Conservation (phyloP, 2,888 invertebrate species). For the Dicycla oo region DNA sequence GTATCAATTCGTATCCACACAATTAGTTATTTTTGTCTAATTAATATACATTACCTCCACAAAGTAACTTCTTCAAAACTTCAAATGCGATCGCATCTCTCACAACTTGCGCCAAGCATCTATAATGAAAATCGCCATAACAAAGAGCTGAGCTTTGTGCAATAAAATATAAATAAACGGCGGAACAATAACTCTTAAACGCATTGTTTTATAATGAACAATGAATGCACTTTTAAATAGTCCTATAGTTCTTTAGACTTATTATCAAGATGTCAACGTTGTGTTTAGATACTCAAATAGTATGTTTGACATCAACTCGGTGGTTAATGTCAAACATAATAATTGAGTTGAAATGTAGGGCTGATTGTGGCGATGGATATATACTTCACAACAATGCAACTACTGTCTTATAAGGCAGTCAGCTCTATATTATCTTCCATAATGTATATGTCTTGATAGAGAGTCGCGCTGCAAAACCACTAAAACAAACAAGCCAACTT, state of each 20-base stretch:
- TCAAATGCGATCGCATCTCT: slow-evolving; percentile 7
- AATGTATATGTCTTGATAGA: no score
- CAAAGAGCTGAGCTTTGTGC: slow-evolving; percentile 76
- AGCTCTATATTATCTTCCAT: neutral
- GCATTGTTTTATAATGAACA: slow-evolving; percentile 79
- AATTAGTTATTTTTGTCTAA: neutral
- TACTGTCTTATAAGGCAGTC: neutral
- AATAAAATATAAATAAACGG: slow-evolving; percentile 81
- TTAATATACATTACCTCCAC: neutral
- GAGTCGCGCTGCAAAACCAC: no score
- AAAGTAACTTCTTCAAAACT: neutral
- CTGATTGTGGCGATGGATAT: neutral
- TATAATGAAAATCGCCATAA: slow-evolving; percentile 77
- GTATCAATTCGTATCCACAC: neutral
- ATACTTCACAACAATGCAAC: slow-evolving; percentile 20
- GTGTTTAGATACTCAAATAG: neutral
- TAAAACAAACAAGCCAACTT: no score
- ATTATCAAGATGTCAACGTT: slow-evolving; percentile 48
- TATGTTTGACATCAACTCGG: neutral
- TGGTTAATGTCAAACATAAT: no score
- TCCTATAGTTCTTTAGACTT: slow-evolving; percentile 31
- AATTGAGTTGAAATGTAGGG: neutral
- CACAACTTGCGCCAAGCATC: slow-evolving; percentile 64
- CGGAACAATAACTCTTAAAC: slow-evolving; percentile 77
- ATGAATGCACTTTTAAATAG: slow-evolving; percentile 66